Conservation (phyloP, 2,888 invertebrate species). For the Rhopalosiphum nymphaeae region DNA sequence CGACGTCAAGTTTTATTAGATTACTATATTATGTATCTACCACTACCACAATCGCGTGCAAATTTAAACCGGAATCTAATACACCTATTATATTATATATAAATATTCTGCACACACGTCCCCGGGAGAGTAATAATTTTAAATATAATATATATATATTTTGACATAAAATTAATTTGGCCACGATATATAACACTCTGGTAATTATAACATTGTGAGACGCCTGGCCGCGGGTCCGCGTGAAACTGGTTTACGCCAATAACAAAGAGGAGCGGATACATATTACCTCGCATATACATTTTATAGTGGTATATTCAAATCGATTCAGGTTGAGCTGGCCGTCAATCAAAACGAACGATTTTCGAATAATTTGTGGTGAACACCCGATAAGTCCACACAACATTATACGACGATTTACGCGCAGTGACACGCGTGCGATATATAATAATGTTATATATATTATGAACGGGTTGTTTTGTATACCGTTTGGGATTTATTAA, state of each 20-base stretch:
- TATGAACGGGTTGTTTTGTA: background rate
- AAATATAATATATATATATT: background rate
- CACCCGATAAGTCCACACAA: background rate
- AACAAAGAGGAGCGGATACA: background rate
- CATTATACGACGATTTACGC: background rate
- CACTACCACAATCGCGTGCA: constrained; percentile 21
- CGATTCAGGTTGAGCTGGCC: background rate
- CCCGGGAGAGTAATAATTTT: background rate
- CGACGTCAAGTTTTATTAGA: constrained; percentile 27
- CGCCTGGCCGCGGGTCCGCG: constrained; percentile 7
- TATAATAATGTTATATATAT: background rate
- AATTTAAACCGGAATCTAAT: constrained; percentile 16
- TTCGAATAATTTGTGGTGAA: background rate
- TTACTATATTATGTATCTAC: background rate
- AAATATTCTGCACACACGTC: background rate
- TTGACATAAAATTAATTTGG: constrained; percentile 33
- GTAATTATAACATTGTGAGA: constrained; percentile 4
- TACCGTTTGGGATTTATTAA: background rate
- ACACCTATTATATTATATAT: background rate
- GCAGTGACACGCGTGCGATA: background rate
- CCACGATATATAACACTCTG: background rate
- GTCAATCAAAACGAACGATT: constrained; percentile 29
- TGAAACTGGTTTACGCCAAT: constrained; percentile 32
- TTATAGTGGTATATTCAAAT: background rate
- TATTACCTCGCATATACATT: background rate